phyloP scores from a whole-genome alignment of 2,888 invertebrate species.

The Vanessa cardui region DNA sequence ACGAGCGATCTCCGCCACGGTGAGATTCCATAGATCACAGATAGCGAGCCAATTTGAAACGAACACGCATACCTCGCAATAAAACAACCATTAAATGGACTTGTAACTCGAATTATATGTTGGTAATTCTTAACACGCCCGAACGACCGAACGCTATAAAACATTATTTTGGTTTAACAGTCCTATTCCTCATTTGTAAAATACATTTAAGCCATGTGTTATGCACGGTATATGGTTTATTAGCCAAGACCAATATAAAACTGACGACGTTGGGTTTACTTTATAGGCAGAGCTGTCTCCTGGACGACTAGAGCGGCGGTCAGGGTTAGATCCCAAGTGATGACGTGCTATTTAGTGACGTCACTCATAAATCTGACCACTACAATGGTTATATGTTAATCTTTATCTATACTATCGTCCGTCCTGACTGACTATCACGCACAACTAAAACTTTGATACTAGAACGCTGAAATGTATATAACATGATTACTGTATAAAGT shows the following conservation, averaged over 20 bases:
- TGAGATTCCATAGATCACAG: slow-evolving; percentile 15
- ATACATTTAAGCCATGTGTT: slow-evolving; percentile 10
- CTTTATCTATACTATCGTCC: too few relatives aligned
- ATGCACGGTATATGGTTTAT: not conserved
- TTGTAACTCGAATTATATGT: slow-evolving; percentile 13
- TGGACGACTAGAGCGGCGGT: too few relatives aligned
- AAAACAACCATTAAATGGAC: slow-evolving; percentile 21
- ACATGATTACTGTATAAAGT: too few relatives aligned
- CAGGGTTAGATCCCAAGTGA: too few relatives aligned
- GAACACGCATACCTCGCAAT: slow-evolving; percentile 16
- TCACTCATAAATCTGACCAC: too few relatives aligned
- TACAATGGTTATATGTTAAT: too few relatives aligned
- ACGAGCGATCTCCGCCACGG: not conserved
- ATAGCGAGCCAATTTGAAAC: slow-evolving; percentile 14
- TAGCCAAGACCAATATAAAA: not conserved
- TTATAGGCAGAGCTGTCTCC: too few relatives aligned
- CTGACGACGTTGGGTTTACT: not conserved
- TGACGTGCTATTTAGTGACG: too few relatives aligned
- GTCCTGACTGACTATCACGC: too few relatives aligned
- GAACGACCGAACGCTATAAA: slow-evolving; percentile 5
- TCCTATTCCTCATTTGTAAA: slow-evolving; percentile 8
- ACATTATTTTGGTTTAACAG: slow-evolving; percentile 19
- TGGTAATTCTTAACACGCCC: slow-evolving; percentile 16
- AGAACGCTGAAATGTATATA: too few relatives aligned
- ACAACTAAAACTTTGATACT: too few relatives aligned